These are phyloP conservation scores for Rutilus rutilus DNA, from an alignment of 2,113 vertebrate species.

Conservation along the genomic window DNA sequence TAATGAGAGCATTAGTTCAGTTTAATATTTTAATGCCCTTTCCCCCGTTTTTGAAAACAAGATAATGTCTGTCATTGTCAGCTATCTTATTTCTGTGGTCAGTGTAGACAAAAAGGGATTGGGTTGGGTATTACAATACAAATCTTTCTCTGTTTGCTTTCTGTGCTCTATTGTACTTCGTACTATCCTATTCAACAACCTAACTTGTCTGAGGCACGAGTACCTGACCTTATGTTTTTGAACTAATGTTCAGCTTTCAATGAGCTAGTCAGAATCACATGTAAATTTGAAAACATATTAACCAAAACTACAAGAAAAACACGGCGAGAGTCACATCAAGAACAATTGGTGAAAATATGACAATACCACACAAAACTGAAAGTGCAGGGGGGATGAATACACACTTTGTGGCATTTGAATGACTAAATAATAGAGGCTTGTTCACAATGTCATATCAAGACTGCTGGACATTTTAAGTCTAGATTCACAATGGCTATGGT, in stretches of 20 bases:
- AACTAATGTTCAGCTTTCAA: background rate
- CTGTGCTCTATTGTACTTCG: background rate
- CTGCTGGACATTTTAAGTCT: constrained; percentile 46
- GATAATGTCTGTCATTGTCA: background rate
- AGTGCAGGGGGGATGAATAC: constrained; percentile 9
- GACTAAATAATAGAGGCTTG: constrained; percentile 48
- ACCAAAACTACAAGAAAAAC: background rate
- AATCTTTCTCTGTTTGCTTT: background rate
- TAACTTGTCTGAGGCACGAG: constrained; percentile 24
- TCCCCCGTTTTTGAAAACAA: background rate
- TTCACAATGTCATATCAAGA: constrained; percentile 43
- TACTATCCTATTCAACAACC: constrained; percentile 9
- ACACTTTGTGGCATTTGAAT: constrained; percentile 48
- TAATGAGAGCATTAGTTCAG: background rate
- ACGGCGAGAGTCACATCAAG: background rate
- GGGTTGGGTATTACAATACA: constrained; percentile 21
- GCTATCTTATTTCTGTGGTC: constrained; percentile 13
- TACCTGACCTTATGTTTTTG: background rate
- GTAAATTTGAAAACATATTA: background rate
- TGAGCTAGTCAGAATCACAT: background rate
- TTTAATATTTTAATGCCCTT: background rate
- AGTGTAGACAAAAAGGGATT: background rate
- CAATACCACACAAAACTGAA: background rate
- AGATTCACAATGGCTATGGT: constrained; percentile 49
- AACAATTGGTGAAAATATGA: constrained; percentile 1